phyloP scores from a whole-genome alignment of 2,797 vertebrate species.

The Crenuchus spilurus region DNA sequence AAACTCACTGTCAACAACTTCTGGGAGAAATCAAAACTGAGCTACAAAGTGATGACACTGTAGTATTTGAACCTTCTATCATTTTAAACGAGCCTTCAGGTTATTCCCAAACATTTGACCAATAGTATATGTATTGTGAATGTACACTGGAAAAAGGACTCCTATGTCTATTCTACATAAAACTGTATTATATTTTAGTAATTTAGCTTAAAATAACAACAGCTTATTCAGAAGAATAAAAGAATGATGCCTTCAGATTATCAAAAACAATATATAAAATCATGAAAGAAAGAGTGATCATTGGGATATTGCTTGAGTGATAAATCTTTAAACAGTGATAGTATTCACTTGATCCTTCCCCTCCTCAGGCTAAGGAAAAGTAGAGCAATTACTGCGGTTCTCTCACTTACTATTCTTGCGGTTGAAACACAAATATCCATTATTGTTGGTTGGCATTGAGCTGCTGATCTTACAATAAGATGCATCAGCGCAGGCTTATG shows the following conservation, averaged over 20 bases:
- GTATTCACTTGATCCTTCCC: neutral
- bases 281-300: neutral
- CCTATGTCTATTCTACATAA: no score
- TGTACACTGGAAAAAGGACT: no score
- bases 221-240: neutral
- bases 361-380: conserved; percentile 11
- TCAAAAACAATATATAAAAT: no score
- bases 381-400: conserved; percentile 32
- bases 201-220: neutral
- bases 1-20: no score
- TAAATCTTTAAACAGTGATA: conserved; percentile 38
- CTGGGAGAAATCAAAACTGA: no score
- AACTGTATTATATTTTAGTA: neutral
- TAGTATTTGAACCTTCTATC: no score
- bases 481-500: neutral
- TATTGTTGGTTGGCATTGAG: conserved; percentile 20
- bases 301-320: conserved; percentile 5
- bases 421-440: conserved; percentile 24
- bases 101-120: no score
- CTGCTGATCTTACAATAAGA: conserved; percentile 26
- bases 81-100: no score
- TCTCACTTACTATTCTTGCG: conserved; percentile 5
- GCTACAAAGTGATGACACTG: no score
- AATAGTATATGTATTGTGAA: no score
- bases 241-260: neutral